A percentile compares a stretch with the other conserved stretches of the same genome.
phyloP scores from a whole-genome alignment of 2,888 invertebrate species.

The Marasmarcha lunaedactyla region DNA sequence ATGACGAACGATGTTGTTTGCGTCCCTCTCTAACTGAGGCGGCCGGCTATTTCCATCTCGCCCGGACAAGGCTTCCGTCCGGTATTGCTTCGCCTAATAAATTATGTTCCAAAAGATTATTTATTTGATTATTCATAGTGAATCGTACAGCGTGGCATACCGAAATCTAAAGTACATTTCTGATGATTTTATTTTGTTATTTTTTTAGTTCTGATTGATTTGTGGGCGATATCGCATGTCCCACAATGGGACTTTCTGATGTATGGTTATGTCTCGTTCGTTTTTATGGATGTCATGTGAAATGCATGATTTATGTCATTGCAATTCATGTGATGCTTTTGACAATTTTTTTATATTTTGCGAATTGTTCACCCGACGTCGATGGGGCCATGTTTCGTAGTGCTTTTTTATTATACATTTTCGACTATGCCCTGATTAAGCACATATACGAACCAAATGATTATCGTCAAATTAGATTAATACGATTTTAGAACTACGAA shows the following conservation, averaged over 20 bases:
- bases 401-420: too few relatives aligned
- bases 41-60: slow-evolving; percentile 21
- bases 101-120: slow-evolving; percentile 63
- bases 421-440: too few relatives aligned
- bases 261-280: slow-evolving; percentile 4
- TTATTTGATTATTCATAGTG: slow-evolving; percentile 68
- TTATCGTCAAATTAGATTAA: too few relatives aligned
- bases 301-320: too few relatives aligned
- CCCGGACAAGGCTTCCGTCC: slow-evolving; percentile 53
- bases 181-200: slow-evolving; percentile 19
- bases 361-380: too few relatives aligned
- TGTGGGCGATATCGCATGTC: slow-evolving; percentile 26
- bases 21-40: slow-evolving; percentile 31
- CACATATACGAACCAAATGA: too few relatives aligned
- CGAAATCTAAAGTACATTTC: slow-evolving; percentile 50
- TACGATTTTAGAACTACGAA: too few relatives aligned
- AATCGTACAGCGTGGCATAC: slow-evolving; percentile 50
- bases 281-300: slow-evolving; percentile 1
- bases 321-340: not conserved
- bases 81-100: slow-evolving; percentile 63
- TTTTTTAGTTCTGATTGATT: slow-evolving; percentile 43
- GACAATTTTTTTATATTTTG: too few relatives aligned
- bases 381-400: too few relatives aligned
- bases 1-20: slow-evolving; percentile 52
- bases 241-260: slow-evolving; percentile 21